These are phyloP conservation scores for Bimastos eiseni DNA, from an alignment of 2,888 invertebrate species.

Conservation along the genomic window DNA sequence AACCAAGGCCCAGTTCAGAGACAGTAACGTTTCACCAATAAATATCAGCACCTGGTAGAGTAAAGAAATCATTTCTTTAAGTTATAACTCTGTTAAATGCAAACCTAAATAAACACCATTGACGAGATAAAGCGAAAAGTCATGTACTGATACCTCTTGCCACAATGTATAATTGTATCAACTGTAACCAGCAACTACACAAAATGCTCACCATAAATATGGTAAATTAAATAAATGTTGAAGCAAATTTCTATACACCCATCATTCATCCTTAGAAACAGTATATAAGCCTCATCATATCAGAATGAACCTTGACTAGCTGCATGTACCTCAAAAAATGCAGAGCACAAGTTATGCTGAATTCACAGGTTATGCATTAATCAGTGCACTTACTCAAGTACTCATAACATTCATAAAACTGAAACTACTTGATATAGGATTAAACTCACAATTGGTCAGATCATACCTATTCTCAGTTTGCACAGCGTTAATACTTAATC, in stretches of 20 bases:
- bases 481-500: not conserved
- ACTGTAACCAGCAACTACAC: not conserved
- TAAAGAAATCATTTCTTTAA: not conserved
- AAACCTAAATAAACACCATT: not conserved
- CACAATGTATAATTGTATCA: not conserved
- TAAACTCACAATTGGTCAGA: not conserved
- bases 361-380: too few species aligned
- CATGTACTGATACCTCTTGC: not conserved
- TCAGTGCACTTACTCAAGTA: too few species aligned
- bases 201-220: not conserved
- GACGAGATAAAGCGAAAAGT: not conserved
- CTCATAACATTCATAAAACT: not conserved
- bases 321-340: too few species aligned
- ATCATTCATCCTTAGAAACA: not conserved
- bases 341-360: too few species aligned
- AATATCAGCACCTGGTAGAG: slow-evolving; percentile 63
- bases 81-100: not conserved
- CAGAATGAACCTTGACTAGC: not conserved
- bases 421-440: not conserved
- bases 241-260: not conserved
- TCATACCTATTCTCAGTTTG: not conserved
- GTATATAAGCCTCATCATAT: not conserved
- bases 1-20: slow-evolving; percentile 96
- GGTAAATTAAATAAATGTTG: not conserved
- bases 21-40: slow-evolving; percentile 71